Evolutionary conservation across 2,797 vertebrate species (phyloP), one percentile per base, ranked within the genome.

Genomic region (Anabacerthia variegaticeps): DNA sequence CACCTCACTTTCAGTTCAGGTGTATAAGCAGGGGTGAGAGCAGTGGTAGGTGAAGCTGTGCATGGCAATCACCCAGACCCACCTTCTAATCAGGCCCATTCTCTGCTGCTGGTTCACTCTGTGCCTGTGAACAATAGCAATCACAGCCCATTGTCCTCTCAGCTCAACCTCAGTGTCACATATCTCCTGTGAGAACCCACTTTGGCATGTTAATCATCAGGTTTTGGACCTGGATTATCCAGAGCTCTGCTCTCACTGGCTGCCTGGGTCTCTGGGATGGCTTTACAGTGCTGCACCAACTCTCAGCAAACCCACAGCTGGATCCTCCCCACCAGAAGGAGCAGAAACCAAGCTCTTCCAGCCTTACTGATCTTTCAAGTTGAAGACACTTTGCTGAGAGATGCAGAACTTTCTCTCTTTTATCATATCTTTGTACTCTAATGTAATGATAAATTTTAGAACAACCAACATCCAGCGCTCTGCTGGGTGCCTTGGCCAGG

Each of bases 81-180:
- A 71, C 87, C 63, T 86, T 26, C 93, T 94, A 67, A 95, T 96
- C 95, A 95, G 54, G 56, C 28, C 83, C 71, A 58, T 97, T 96
- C 73, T 95, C 15, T 84, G 12, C 52, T 76, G 82, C 84, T 30
- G 74, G 6, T 88, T 91, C 90, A 7, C 81, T 68, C 46, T 2
- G 44, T 12, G 81, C 11, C 88, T 85, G 81, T 65, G 95, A 93
- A 94, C 93, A 97, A 95, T 80, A 63, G 39, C 95, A 74, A 97
- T 97, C 96, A 96, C 87, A 83, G 36, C 63, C 63, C 88, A 66
- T 95, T 97, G 93, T 96, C 84, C 79, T 72, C 76, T 24, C 49
- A 7, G 92, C 93, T 58, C 65, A 78, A 12, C 78, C 81, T 71
- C 69, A 18, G 43, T 46, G 72, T 55, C 76, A 92, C 51, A 11